These are phyloP conservation scores for Ericerus pela DNA, from an alignment of 1,140 invertebrate species.

Conservation along the genomic window DNA sequence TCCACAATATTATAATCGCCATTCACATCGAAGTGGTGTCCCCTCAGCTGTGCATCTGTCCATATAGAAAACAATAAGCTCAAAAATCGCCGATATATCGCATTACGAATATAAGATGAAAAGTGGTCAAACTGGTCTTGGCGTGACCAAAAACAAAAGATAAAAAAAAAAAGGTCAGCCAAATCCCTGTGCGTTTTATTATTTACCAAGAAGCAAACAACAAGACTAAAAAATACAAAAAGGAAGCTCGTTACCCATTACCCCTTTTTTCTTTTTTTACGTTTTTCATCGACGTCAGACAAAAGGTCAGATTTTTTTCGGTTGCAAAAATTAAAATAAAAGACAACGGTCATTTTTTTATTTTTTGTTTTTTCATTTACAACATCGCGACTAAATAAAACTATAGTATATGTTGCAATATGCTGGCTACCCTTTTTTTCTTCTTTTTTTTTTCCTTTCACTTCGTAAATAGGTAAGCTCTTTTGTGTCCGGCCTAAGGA, in stretches of 20 bases:
- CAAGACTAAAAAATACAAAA: no score
- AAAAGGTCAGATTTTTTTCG: slow-evolving; percentile 11
- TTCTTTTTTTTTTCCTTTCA: no score
- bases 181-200: neutral
- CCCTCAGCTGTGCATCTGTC: slow-evolving; percentile 2
- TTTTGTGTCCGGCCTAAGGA: slow-evolving; percentile 1
- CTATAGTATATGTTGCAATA: slow-evolving; percentile 1
- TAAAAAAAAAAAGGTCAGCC: neutral
- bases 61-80: slow-evolving; percentile 1
- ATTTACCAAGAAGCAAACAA: no score
- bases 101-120: slow-evolving; percentile 1
- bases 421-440: neutral
- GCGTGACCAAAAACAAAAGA: neutral
- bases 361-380: no score
- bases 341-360: slow-evolving; percentile 9
- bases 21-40: no score
- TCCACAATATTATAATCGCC: no score
- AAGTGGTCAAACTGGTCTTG: slow-evolving; percentile 4
- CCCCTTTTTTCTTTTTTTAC: no score
- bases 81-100: no score
- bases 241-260: no score
- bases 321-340: neutral
- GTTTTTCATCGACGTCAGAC: no score
- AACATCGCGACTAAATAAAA: no score
- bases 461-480: no score